Evolutionary conservation across 2,888 invertebrate species (phyloP).

Genomic region (Tupiocoris notatus): DNA sequence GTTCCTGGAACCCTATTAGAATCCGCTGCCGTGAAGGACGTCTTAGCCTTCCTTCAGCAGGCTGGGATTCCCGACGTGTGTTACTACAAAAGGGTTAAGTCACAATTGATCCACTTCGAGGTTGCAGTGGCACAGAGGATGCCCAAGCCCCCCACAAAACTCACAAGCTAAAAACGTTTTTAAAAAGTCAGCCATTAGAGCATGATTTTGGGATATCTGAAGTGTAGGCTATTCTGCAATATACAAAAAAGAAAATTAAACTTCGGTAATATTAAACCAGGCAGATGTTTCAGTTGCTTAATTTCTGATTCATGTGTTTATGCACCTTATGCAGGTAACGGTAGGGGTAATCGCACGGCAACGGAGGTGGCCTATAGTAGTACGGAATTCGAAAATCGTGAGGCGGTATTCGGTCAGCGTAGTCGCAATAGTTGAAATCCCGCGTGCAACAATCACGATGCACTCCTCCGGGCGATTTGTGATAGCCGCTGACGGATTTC

Average conservation of each 20-base stretch:
- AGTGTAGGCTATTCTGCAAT: too few species aligned
- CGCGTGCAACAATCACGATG: conserved; percentile 53
- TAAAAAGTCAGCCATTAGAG: too few species aligned
- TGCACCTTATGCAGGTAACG: conserved; percentile 41
- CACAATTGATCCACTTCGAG: too few species aligned
- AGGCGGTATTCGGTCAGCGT: conserved; percentile 54
- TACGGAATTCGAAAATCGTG: conserved; percentile 39
- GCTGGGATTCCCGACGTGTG: too few species aligned
- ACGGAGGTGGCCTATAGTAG: conserved; percentile 33
- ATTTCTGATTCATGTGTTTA: not conserved
- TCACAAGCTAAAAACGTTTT: too few species aligned
- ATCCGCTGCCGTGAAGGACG: too few species aligned
- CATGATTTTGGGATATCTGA: too few species aligned
- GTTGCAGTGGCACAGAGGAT: too few species aligned
- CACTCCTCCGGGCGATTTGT: conserved; percentile 58
- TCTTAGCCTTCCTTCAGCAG: too few species aligned
- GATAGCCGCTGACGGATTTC: conserved; percentile 57
- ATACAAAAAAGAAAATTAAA: not conserved
- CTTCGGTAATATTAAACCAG: not conserved
- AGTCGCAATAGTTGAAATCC: conserved; percentile 57
- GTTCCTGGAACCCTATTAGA: too few species aligned
- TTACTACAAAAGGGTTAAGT: too few species aligned
- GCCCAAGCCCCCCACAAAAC: too few species aligned
- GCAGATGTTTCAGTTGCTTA: not conserved
- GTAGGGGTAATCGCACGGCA: conserved; percentile 44